Evolutionary conservation across 2,888 invertebrate genomes (phyloP), one percentile per base, ranked within the genome.

Genomic region (Oxyscelio sp.): DNA sequence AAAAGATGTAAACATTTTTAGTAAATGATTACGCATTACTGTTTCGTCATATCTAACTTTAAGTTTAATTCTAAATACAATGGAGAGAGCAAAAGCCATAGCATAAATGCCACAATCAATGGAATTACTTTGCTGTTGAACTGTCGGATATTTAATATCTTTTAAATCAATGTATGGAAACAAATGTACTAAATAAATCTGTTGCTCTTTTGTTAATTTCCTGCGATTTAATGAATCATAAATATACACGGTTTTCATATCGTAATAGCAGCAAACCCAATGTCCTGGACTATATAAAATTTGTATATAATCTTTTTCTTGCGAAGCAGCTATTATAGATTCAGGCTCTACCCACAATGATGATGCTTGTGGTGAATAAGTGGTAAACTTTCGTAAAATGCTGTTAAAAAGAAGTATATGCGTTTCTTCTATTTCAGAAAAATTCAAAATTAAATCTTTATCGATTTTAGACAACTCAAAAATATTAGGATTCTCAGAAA

Each of bases 21-120:
- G n/a, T n/a, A n/a, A n/a, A n/a, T n/a, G n/a, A n/a, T n/a, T n/a
- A n/a, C 54, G 38, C 66, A 68, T 54, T 27, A 54, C 22, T 43
- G 40, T 40, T 3, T 54, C 15, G 34, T 68, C 40, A 11, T 68
- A 68, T 24, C 27, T 21, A 40, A 68, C 27, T 48, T 27, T 68
- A 24, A 40, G 54, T 2, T 54, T 68, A 52, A 54, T 68, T 5
- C 54, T 40, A 24, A 40, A 54, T 13, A 68, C 24, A 1, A 68
- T 24, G 13, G 66, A 66, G 9, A 38, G 40, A 13, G 45, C 40
- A 38, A 66, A 54, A 4, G 54, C 66, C 54, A 52, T 66, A 2
- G 66, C 52, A 40, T 24, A 68, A 54, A 68, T 34, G 0, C 54
- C 66, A 54, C 66, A 68, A 21, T 68, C 66, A 27, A 40, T 24